These are phyloP conservation scores for Apamea monoglypha DNA, from an alignment of 2,888 invertebrate species.

Conservation along the genomic window DNA sequence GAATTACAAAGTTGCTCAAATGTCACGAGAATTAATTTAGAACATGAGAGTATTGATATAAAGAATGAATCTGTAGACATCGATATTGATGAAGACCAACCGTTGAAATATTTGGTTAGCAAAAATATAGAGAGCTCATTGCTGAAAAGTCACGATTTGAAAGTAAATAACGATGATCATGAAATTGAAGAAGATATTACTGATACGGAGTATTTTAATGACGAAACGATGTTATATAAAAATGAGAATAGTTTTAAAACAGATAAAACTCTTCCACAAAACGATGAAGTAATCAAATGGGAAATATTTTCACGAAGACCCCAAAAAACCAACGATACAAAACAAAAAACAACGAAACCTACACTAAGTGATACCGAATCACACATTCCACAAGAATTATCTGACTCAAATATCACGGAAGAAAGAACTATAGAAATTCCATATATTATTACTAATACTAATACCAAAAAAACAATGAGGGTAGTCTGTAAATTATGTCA, in stretches of 20 bases:
- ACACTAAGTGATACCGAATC: background rate
- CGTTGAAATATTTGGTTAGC: conserved; percentile 10
- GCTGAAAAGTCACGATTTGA: background rate
- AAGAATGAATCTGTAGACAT: conserved; percentile 5
- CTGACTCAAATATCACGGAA: background rate
- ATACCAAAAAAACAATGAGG: conserved; percentile 48
- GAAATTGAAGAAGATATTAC: background rate
- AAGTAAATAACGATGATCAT: background rate
- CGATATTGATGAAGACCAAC: conserved; percentile 4
- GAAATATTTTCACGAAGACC: background rate
- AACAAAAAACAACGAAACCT: background rate
- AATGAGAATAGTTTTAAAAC: background rate
- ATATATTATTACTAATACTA: conserved; percentile 41
- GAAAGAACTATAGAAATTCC: conserved; percentile 23
- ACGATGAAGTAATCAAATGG: background rate
- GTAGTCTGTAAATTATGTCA: conserved; percentile 77
- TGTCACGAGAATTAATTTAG: background rate
- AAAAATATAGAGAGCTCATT: background rate
- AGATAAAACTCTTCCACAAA: rapidly evolving
- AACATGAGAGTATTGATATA: background rate
- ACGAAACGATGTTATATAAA: background rate
- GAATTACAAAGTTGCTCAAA: background rate
- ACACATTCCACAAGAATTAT: background rate
- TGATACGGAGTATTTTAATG: background rate
- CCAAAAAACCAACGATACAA: background rate